A percentile compares a stretch with the other conserved stretches of the same genome.
Conservation (phyloP, 2,113 vertebrate genomes). For the Acrocephalus kingi region DNA sequence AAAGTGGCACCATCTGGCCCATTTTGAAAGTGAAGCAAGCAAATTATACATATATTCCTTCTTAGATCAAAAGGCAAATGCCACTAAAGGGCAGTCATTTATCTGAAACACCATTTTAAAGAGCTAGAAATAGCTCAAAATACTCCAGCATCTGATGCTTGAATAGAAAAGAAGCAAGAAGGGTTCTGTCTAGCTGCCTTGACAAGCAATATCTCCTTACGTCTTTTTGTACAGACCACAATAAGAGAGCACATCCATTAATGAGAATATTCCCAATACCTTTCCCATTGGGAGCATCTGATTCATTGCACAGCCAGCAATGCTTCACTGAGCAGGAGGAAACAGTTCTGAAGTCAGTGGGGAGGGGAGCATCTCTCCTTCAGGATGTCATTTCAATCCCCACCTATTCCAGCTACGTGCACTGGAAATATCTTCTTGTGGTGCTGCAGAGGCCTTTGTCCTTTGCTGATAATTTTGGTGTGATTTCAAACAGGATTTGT, state of each 20-base stretch:
- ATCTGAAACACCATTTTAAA: not conserved
- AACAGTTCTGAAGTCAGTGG: not conserved
- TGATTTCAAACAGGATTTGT: not conserved
- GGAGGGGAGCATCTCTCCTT: not conserved
- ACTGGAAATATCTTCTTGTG: not conserved
- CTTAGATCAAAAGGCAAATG: not conserved
- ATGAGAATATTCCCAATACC: not conserved
- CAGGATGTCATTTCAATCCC: not conserved
- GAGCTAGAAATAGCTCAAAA: not conserved
- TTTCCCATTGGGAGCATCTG: not conserved
- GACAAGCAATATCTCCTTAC: not conserved
- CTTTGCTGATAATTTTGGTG: not conserved
- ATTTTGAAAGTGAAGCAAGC: not conserved
- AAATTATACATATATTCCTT: not conserved
- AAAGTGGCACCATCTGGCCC: not conserved
- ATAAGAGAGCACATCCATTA: not conserved
- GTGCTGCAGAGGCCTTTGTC: not conserved
- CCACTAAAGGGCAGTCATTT: not conserved
- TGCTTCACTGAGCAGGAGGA: not conserved
- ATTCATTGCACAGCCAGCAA: not conserved
- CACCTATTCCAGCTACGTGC: not conserved
- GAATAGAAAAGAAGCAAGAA: not conserved
- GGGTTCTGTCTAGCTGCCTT: not conserved
- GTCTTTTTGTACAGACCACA: not conserved
- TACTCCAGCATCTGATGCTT: not conserved